These are phyloP conservation scores for Stenurella melanura DNA, from an alignment of 2,888 invertebrate genomes.

Conservation along the genomic window DNA sequence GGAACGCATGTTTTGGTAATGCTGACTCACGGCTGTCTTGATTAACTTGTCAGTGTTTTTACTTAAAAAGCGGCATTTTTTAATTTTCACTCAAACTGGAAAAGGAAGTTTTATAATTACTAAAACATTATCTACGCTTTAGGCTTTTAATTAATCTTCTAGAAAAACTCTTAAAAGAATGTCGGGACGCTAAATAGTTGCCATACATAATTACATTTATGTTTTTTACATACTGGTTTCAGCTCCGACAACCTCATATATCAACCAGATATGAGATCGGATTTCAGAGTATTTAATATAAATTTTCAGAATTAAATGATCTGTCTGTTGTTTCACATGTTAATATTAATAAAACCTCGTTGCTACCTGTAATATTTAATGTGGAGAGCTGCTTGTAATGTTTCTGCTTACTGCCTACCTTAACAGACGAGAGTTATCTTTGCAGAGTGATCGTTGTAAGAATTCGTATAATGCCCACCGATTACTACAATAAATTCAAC, in stretches of 20 bases:
- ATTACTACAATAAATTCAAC: not conserved
- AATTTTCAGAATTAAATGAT: conserved; percentile 60
- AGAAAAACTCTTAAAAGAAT: conserved; percentile 44
- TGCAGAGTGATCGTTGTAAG: conserved; percentile 14
- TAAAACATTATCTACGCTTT: conserved; percentile 64
- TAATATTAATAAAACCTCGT: conserved; percentile 64
- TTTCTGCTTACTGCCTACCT: conserved; percentile 2
- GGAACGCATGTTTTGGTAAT: conserved; percentile 70
- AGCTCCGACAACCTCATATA: conserved; percentile 43
- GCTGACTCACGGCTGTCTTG: conserved; percentile 69
- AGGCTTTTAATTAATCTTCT: conserved; percentile 60
- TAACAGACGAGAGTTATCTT: conserved; percentile 11
- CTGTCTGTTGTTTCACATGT: conserved; percentile 63
- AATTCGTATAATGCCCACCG: not conserved
- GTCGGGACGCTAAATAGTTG: conserved; percentile 46
- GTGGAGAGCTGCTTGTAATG: conserved; percentile 35
- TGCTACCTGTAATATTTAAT: conserved; percentile 53
- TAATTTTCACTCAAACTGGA: conserved; percentile 59
- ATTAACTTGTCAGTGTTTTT: conserved; percentile 73
- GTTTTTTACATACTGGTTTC: conserved; percentile 35
- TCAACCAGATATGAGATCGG: conserved; percentile 53
- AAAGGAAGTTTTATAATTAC: conserved; percentile 63
- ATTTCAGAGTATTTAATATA: conserved; percentile 54
- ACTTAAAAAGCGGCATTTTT: conserved; percentile 69
- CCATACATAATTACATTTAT: conserved; percentile 41